A percentile compares a stretch with the other conserved stretches of the same genome.
Evolutionary conservation across 2,113 vertebrate genomes (phyloP).

Genomic region (Gavialis gangeticus): DNA sequence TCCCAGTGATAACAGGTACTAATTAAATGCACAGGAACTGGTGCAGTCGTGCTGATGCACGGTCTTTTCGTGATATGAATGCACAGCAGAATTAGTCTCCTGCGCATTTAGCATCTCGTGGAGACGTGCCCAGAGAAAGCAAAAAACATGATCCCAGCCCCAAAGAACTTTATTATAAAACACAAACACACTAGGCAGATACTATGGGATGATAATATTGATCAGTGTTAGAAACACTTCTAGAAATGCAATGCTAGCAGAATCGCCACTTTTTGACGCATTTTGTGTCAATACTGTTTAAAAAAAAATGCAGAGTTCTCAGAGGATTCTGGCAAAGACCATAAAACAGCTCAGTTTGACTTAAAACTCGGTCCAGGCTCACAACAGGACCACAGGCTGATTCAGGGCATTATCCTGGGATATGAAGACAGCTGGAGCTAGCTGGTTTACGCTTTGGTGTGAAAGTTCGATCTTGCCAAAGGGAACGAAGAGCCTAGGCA

Average conservation of each 20-base stretch:
- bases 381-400: neutral
- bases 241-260: neutral
- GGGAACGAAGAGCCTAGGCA: too few species aligned
- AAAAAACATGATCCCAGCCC: fast-evolving
- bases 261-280: neutral
- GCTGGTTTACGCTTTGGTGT: neutral
- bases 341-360: neutral
- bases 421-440: neutral
- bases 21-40: too few species aligned
- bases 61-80: neutral
- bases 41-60: too few species aligned
- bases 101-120: neutral
- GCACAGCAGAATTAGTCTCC: neutral
- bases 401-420: neutral
- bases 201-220: neutral
- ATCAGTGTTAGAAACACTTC: neutral
- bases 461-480: neutral
- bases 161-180: neutral
- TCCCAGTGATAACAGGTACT: too few species aligned
- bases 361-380: neutral
- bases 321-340: neutral
- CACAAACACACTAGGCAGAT: neutral
- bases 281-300: neutral
- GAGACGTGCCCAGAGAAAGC: neutral
- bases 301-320: neutral